Evolutionary conservation across 1,140 invertebrate genomes (phyloP), one percentile per base, ranked within the genome.

Genomic region (Bradynema listronoti): DNA sequence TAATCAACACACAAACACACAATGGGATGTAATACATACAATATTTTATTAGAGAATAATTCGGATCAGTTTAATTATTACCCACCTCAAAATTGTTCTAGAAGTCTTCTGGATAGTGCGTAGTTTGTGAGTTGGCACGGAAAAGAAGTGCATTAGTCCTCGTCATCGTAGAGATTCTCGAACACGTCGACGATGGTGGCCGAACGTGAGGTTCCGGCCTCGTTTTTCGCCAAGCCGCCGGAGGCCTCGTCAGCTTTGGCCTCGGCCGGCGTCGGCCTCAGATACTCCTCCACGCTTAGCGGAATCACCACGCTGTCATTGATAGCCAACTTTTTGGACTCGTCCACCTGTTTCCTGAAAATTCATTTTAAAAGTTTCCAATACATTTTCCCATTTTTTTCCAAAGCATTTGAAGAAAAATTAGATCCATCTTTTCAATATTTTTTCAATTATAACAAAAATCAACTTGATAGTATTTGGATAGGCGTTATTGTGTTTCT

Each of bases 401-500:
- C n/a, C n/a, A n/a, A n/a, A n/a, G n/a, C n/a, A n/a, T n/a, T n/a
- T 19, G 19, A 39, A 19, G 19, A 39, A 19, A 27, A 43, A 43
- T 22, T 4, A 3, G 19, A 43, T 9, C 42, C 22, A 3, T 19
- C 9, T 9, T 3, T 27, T 6, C 42, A 43, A 43, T 43, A 39
- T 19, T 11, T 11, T 39, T 11, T 9, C 42, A 43, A 3, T 43
- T 4, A 57, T 7, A 42, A 27, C 19, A 43, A 3, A 29, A 42
- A 56, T 70, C 79, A 81, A 92, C 90, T 88, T 91, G 78, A 99
- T 95, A 70, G 96, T 96, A 82, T 93, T 96, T 82, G 95, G 92
- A 83, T 99, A 99, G 82, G 97, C 93, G 82, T 94, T 94, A 81
- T 98, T 92, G 80, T 88, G 88, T 64, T 91, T 73, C 76, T 97